Evolutionary conservation across 2,888 invertebrate species (phyloP).

Genomic region (Neoitamus cyanurus): DNA sequence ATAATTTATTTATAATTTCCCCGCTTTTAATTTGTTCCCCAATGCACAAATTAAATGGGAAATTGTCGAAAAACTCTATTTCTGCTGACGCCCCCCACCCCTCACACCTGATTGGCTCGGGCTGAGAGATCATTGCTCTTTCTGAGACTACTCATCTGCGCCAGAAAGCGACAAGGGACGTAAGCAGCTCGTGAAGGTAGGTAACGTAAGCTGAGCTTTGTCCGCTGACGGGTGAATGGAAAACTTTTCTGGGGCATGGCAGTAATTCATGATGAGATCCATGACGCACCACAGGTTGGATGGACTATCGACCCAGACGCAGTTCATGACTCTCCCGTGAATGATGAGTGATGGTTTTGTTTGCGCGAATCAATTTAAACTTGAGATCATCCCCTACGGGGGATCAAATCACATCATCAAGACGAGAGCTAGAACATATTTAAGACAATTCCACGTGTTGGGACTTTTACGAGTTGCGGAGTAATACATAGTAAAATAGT

Average conservation of each 20-base stretch:
- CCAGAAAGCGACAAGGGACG: background rate
- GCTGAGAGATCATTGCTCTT: conserved; percentile 8
- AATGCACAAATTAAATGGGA: background rate
- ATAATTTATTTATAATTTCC: conserved; percentile 34
- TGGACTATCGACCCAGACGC: background rate
- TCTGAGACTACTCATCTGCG: background rate
- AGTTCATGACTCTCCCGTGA: background rate
- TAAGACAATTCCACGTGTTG: background rate
- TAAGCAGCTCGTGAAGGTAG: background rate
- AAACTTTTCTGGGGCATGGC: background rate
- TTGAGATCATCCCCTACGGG: background rate
- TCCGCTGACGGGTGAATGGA: background rate
- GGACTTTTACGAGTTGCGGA: background rate
- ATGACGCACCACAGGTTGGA: background rate
- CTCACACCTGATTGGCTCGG: background rate
- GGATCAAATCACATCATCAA: background rate
- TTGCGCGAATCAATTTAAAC: background rate
- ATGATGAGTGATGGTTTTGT: background rate
- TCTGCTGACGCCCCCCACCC: background rate
- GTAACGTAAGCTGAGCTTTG: background rate
- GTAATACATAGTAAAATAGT: background rate
- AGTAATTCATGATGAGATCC: background rate
- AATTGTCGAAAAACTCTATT: background rate
- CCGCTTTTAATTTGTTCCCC: background rate
- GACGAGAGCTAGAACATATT: background rate